Evolutionary conservation across 2,797 vertebrate species (phyloP).

Genomic region (Squalus acanthias): DNA sequence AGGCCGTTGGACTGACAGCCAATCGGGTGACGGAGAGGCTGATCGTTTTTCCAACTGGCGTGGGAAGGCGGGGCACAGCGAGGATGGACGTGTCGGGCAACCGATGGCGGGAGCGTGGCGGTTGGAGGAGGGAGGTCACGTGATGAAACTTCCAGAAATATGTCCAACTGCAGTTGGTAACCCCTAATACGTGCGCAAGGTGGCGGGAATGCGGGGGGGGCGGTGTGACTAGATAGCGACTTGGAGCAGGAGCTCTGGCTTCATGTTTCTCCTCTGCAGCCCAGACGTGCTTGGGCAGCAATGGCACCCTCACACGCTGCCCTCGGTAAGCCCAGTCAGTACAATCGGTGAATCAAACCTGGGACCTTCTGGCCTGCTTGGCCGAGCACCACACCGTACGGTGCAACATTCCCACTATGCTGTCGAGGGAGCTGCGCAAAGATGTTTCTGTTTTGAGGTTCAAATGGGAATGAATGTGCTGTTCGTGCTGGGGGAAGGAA

Average conservation of each 20-base stretch:
- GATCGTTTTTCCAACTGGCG: not conserved
- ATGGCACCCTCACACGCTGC: not conserved
- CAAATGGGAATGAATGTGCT: not conserved
- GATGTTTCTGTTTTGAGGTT: too few species aligned
- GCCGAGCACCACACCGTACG: not conserved
- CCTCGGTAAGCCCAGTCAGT: not conserved
- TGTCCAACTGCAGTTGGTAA: not conserved
- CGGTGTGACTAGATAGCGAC: not conserved
- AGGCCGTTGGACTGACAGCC: not conserved
- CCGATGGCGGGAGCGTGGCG: not conserved
- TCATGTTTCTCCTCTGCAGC: not conserved
- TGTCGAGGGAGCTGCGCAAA: not conserved
- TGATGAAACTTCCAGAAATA: not conserved
- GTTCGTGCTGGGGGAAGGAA: not conserved
- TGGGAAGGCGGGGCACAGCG: not conserved
- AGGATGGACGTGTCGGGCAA: too few species aligned
- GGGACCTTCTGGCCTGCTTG: not conserved
- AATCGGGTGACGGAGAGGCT: not conserved
- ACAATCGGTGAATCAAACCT: not conserved
- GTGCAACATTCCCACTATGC: not conserved
- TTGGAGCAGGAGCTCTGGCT: not conserved
- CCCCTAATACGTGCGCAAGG: not conserved
- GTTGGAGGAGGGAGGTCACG: not conserved
- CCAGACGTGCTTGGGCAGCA: not conserved
- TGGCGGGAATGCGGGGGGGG: not conserved